Evolutionary conservation across 2,888 invertebrate genomes (phyloP), one percentile per base, ranked within the genome.

Genomic region (Cephus runcator): DNA sequence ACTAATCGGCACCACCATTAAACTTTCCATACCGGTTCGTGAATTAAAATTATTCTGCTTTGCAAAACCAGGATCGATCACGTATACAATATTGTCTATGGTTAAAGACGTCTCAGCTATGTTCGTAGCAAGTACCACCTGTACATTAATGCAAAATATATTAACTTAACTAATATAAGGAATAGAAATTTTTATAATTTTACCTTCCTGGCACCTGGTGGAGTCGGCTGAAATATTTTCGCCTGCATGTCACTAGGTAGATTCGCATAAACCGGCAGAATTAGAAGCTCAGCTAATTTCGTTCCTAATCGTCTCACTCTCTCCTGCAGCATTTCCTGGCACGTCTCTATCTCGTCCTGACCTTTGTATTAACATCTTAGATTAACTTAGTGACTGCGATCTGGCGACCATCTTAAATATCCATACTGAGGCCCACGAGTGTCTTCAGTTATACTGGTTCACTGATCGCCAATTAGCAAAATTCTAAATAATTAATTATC

Each of bases 31-130:
- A 34, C 99, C 99, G 1, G 98, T 98, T 84, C 98, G 94, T 0
- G 99, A 98, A 92, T 99, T 97, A 89, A 98, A 99, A 92, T 98
- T 98, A 90, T 99, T 99, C 92, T 99, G 99, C 91, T 99, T 99
- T 74, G 98, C 98, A 93, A 99, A 99, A 0, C 99, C 99, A n/a
- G 99, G 98, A 93, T 99, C 99, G 84, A 99, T 98, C 0, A 99
- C 99, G 92, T 98, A 99, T 81, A 98, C 96, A 82, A 99, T 99
- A 87, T 99, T 99, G 90, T 99, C 99, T 85, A 99, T 99, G 0
- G 99, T 99, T 56, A 99, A 93, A 2, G 99, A 99, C 0, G 99
- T 99, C 93, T 99, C 99, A 0, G 99, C 99, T 88, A 99, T 99
- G 89, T 99, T 99, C 31, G 99, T 99, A 0, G 99, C 99, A 73